These are phyloP conservation scores for Scaptomyza montana DNA, from an alignment of 1,140 invertebrate species.

Conservation along the genomic window DNA sequence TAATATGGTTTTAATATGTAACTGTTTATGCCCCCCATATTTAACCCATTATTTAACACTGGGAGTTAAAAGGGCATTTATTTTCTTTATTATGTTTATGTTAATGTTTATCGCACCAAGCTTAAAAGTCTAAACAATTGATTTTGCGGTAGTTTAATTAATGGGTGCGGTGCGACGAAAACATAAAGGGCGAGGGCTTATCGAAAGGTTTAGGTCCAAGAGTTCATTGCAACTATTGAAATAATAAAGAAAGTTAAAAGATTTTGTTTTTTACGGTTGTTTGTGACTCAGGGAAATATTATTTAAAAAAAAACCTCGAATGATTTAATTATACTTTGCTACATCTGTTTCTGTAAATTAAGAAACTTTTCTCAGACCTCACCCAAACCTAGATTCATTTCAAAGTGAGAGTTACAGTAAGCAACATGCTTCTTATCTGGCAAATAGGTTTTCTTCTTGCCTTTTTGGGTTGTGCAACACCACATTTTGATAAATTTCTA, in stretches of 20 bases:
- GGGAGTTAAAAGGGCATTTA: neutral
- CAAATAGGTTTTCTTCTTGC: neutral
- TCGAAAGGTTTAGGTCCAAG: neutral
- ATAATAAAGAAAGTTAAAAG: no score
- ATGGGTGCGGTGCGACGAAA: neutral
- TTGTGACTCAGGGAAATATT: no score
- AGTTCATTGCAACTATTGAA: neutral
- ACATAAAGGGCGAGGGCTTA: neutral
- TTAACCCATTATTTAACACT: neutral
- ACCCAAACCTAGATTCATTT: no score
- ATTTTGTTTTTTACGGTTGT: no score
- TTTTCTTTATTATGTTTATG: neutral
- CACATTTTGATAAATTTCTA: no score
- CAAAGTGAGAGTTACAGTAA: neutral
- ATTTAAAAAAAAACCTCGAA: no score
- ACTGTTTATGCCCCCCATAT: neutral
- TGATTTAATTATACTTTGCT: neutral
- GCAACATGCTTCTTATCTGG: neutral
- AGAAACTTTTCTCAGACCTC: no score
- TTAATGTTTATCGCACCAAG: neutral
- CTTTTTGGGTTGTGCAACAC: neutral
- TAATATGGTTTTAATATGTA: neutral
- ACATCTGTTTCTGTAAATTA: no score
- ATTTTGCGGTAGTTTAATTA: neutral
- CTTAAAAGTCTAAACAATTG: neutral